A percentile compares a stretch with the other conserved stretches of the same genome.
These are phyloP conservation scores for Oryzias curvinotus DNA, from an alignment of 2,113 vertebrate species.

Conservation along the genomic window DNA sequence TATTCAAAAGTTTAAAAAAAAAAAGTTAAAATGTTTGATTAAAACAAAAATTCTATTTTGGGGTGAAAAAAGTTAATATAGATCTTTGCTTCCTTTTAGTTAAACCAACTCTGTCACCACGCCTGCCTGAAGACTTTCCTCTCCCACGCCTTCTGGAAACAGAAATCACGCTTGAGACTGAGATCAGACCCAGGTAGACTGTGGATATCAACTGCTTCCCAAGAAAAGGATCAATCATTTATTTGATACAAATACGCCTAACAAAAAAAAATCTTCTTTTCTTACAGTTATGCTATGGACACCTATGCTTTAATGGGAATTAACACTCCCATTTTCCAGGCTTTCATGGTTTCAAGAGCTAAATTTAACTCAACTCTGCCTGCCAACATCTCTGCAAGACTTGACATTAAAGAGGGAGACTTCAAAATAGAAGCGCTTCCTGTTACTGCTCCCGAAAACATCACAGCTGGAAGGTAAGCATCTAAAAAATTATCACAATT, in stretches of 20 bases:
- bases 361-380: conserved; percentile 64
- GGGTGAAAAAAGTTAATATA: no score
- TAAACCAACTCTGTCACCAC: conserved; percentile 49
- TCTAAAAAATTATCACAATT: neutral
- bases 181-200: conserved; percentile 71
- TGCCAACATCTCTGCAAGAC: conserved; percentile 69
- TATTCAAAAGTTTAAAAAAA: no score
- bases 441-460: conserved; percentile 65
- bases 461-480: conserved; percentile 73
- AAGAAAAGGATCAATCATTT: neutral
- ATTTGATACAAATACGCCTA: neutral
- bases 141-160: conserved; percentile 56
- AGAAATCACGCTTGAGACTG: conserved; percentile 60
- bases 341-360: conserved; percentile 69
- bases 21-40: no score
- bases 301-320: conserved; percentile 79
- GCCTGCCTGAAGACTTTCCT: conserved; percentile 58
- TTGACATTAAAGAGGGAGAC: conserved; percentile 73
- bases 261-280: neutral
- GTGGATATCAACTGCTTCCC: neutral
- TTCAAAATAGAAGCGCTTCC: conserved; percentile 79
- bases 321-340: conserved; percentile 80
- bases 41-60: no score
- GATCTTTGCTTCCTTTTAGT: conserved; percentile 44
- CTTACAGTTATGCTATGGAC: conserved; percentile 71